Conservation (phyloP, 2,797 vertebrate species). For the Oceanodroma leucorhoa region DNA sequence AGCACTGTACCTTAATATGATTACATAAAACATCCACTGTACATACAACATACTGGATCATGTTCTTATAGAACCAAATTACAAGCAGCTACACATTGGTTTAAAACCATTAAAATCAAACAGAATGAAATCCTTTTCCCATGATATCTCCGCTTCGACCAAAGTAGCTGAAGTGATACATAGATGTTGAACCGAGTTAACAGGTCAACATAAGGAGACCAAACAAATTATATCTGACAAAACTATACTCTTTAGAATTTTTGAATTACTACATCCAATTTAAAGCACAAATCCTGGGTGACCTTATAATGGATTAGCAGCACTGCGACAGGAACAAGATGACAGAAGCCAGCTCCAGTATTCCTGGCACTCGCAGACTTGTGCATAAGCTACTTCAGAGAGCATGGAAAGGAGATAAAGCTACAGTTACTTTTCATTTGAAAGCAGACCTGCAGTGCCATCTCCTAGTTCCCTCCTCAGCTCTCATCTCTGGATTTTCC, state of each 20-base stretch:
- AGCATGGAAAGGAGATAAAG: not conserved
- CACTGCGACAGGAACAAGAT: not conserved
- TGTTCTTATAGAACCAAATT: not conserved
- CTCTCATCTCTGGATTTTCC: not conserved
- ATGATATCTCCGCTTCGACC: not conserved
- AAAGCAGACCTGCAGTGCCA: not conserved
- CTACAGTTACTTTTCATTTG: fast-evolving
- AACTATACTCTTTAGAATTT: not conserved
- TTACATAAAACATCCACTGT: not conserved
- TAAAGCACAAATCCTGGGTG: not conserved
- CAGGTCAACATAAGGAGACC: not conserved
- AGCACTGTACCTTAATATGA: not conserved
- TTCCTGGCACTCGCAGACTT: not conserved
- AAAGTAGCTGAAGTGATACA: not conserved
- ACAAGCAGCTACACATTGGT: not conserved
- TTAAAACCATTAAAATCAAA: not conserved
- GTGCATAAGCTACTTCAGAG: not conserved
- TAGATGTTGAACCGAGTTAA: not conserved
- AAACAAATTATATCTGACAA: not conserved
- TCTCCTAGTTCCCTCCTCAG: not conserved
- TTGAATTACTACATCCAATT: fast-evolving
- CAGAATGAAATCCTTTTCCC: not conserved
- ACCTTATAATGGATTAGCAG: not conserved
- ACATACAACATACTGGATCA: not conserved
- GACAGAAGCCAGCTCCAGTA: not conserved